These are phyloP conservation scores for Cosmia pyralina DNA, from an alignment of 2,888 invertebrate genomes.

Conservation along the genomic window DNA sequence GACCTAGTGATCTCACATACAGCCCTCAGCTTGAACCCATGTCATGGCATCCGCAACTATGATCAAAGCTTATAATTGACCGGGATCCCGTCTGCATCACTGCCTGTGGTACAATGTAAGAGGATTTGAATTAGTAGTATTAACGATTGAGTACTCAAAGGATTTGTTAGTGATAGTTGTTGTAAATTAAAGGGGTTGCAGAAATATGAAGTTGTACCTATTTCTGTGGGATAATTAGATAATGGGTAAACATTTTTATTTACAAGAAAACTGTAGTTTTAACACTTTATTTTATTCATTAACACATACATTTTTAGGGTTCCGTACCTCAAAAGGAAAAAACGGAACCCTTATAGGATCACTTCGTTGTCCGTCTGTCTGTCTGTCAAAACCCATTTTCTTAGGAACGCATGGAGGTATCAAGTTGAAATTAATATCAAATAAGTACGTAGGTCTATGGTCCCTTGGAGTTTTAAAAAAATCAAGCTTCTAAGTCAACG, in stretches of 20 bases:
- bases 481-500: no score
- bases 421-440: no score
- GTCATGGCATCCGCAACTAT: slow-evolving; percentile 67
- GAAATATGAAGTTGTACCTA: slow-evolving; percentile 18
- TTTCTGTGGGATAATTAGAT: neutral
- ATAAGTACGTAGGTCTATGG: no score
- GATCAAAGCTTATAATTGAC: slow-evolving; percentile 76
- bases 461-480: no score
- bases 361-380: no score
- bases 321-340: no score
- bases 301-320: no score
- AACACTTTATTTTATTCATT: neutral
- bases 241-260: neutral
- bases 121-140: slow-evolving; percentile 62
- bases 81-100: slow-evolving; percentile 67
- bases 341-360: no score
- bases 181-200: slow-evolving; percentile 32
- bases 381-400: no score
- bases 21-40: slow-evolving; percentile 64
- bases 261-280: neutral
- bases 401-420: no score
- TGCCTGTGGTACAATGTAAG: slow-evolving; percentile 56
- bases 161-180: slow-evolving; percentile 55
- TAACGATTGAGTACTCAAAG: slow-evolving; percentile 67
- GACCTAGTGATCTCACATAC: slow-evolving; percentile 58